A percentile compares a stretch with the other conserved stretches of the same genome.
These are phyloP conservation scores for Neuroterus valhalla DNA, from an alignment of 1,140 invertebrate species.

Conservation along the genomic window DNA sequence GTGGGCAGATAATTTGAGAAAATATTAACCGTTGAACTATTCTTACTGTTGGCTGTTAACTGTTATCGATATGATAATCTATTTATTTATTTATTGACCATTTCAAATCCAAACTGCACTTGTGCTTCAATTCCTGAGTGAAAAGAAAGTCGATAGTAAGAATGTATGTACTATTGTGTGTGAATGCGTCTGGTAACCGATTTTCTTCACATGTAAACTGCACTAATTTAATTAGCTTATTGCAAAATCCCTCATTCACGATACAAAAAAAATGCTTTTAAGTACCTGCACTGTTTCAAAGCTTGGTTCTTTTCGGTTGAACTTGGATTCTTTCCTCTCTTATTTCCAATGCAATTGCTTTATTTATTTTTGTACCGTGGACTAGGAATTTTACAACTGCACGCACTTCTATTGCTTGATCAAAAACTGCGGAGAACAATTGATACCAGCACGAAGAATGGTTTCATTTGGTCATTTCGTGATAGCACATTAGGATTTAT, in stretches of 20 bases:
- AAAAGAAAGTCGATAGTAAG: conserved; percentile 11
- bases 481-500: too few relatives aligned
- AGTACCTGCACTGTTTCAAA: not conserved
- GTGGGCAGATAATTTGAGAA: too few relatives aligned
- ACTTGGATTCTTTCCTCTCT: too few relatives aligned
- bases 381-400: too few relatives aligned
- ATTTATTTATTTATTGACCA: conserved; percentile 3
- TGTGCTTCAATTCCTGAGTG: conserved; percentile 8
- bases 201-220: conserved; percentile 16
- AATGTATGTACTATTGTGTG: conserved; percentile 5
- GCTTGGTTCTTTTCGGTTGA: too few relatives aligned
- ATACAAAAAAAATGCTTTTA: not conserved
- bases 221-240: conserved; percentile 16
- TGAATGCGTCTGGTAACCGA: not conserved
- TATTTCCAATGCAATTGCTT: too few relatives aligned
- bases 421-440: too few relatives aligned
- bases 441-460: too few relatives aligned
- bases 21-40: not conserved
- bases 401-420: too few relatives aligned
- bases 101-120: conserved; percentile 1
- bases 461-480: too few relatives aligned
- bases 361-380: too few relatives aligned
- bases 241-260: not conserved
- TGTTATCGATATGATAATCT: conserved; percentile 11
- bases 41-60: not conserved